Percentiles rank a stretch among this genome's conserved stretches.
Evolutionary conservation across 2,797 vertebrate species (phyloP).

Genomic region (Otolemur crassicaudatus): DNA sequence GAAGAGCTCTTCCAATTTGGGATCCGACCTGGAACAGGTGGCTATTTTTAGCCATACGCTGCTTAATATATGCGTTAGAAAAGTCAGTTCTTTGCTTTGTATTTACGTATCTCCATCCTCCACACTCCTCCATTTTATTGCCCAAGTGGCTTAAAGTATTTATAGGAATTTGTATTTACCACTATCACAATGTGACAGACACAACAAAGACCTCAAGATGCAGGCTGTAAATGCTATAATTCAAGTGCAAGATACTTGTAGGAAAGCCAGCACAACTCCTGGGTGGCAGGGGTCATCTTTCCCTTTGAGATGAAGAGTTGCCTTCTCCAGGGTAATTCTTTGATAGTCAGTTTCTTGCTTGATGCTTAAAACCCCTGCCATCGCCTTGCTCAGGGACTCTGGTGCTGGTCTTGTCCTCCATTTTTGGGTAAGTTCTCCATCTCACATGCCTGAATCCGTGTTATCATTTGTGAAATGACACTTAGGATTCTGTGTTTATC

Average conservation of each 20-base stretch:
- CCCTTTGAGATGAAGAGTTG: not conserved
- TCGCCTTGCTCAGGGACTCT: not conserved
- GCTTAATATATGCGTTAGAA: slow-evolving; percentile 77
- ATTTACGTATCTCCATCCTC: slow-evolving; percentile 37
- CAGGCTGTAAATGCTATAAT: not conserved
- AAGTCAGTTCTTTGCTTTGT: slow-evolving; percentile 42
- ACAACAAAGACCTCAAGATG: not conserved
- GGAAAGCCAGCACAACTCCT: not conserved
- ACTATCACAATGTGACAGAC: not conserved
- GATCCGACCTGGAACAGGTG: slow-evolving; percentile 80
- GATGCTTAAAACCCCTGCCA: not conserved
- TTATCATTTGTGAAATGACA: slow-evolving; percentile 17
- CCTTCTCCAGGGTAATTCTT: not conserved
- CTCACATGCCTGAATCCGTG: not conserved
- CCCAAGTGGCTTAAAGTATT: not conserved
- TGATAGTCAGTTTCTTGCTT: not conserved
- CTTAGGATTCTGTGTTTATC: not conserved
- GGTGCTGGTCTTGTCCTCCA: not conserved
- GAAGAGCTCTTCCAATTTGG: slow-evolving; percentile 76
- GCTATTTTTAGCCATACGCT: slow-evolving; percentile 84
- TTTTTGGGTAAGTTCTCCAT: not conserved
- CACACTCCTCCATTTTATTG: not conserved
- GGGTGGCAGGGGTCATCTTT: not conserved
- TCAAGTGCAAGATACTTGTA: not conserved
- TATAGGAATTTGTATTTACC: not conserved